Base-by-base conservation (phyloP, 2,113 vertebrate genomes). In the Lophius piscatorius region DNA sequence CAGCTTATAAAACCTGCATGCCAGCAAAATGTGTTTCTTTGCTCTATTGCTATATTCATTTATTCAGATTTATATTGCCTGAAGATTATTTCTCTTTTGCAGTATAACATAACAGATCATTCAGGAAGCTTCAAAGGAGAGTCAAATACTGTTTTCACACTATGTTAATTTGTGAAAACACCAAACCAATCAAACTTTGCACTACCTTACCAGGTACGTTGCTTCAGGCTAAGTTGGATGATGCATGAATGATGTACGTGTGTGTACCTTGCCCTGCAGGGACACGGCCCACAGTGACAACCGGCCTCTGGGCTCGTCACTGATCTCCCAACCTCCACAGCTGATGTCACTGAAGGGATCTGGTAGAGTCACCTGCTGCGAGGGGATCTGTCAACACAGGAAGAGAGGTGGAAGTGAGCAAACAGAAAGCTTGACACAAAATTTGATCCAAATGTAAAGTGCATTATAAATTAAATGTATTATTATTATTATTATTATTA, bases 261-360 rank as follows among this genome's bases (percentile, higher is more conserved):
- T 12, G n/a, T 18, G 55, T 87, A 99, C 97, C 93, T 93, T 97
- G 57, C 96, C 97, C 87, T 98, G 96, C 41, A 98, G 83, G 42
- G 97, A 95, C 17, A 97, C 96, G 0, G 93, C 94, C 97, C 97
- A 99, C 20, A 99, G 87, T 0, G 95, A 98, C 2, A 98, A 87
- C 13, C 80, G 91, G 14, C 95, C 96, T 4, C 87, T 79, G 0
- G 95, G 95, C 70, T 98, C 96, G 0, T 98, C 96, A 0, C 78
- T 95, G 85, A 98, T 81, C 39, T 99, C 96, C 96, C 95, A 98
- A 0, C 96, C 95, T 12, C 97, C 97, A 2, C 94, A 79, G 4
- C 94, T 95, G 81, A 99, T 93, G 85, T 99, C 97, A 46, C 87
- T 97, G 88, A 98, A 98, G 2, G 96, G 96, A 77, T 98, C 97